Percentiles rank a stretch among this genome's conserved stretches.
Evolutionary conservation across 1,140 invertebrate genomes (phyloP).

Genomic region (Lamellibrachia luymesi): DNA sequence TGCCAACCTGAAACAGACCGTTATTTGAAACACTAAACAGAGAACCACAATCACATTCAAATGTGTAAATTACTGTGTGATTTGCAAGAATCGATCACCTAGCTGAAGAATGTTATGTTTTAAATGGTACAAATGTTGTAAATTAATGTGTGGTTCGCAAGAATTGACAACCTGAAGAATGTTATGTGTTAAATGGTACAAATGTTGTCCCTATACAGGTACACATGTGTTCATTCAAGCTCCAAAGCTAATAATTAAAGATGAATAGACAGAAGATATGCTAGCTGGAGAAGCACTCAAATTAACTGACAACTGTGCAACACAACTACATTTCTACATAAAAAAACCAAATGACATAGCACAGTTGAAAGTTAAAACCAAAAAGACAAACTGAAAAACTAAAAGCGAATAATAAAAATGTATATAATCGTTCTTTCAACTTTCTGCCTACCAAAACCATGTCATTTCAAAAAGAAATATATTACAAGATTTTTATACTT

Average conservation of each 20-base stretch:
- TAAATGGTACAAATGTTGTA: too few relatives aligned
- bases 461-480: constrained; percentile 31
- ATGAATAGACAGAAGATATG: neutral
- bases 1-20: constrained; percentile 30
- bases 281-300: neutral
- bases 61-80: neutral
- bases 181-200: too few relatives aligned
- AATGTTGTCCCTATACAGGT: too few relatives aligned
- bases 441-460: neutral
- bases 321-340: neutral
- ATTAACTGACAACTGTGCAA: neutral
- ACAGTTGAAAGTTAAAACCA: neutral
- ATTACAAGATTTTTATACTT: constrained; percentile 17
- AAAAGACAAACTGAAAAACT: neutral
- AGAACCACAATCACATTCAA: neutral
- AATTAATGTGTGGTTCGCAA: too few relatives aligned
- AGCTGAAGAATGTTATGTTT: too few relatives aligned
- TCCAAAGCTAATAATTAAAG: too few relatives aligned
- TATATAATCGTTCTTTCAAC: neutral
- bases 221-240: too few relatives aligned
- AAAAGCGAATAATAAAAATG: neutral
- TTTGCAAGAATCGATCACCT: too few relatives aligned
- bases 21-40: neutral
- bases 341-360: neutral
- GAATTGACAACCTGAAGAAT: too few relatives aligned